Evolutionary conservation across 2,113 vertebrate species (phyloP).

Genomic region (Phaethon lepturus): DNA sequence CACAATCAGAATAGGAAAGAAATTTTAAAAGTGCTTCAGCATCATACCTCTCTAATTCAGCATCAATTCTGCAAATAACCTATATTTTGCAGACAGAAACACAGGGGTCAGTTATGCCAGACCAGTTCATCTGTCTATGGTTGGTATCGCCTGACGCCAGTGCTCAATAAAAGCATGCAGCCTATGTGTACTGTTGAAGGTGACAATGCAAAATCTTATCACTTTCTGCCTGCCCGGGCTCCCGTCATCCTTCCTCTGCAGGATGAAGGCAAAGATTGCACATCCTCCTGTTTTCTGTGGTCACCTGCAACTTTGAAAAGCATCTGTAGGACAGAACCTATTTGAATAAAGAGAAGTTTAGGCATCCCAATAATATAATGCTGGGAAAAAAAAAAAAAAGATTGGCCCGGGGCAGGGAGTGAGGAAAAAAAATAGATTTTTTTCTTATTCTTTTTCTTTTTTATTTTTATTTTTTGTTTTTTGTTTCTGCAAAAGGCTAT

Average conservation of each 20-base stretch:
- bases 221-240: not conserved
- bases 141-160: not conserved
- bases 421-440: not conserved
- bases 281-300: not conserved
- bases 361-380: not conserved
- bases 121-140: not conserved
- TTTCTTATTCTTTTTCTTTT: not conserved
- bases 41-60: not conserved
- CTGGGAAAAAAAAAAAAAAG: not conserved
- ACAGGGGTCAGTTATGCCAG: not conserved
- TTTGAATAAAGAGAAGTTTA: not conserved
- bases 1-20: not conserved
- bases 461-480: no score
- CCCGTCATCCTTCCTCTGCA: not conserved
- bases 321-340: not conserved
- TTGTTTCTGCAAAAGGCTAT: not conserved
- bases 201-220: not conserved
- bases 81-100: not conserved
- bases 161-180: not conserved
- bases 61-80: not conserved
- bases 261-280: not conserved
- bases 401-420: fast-evolving
- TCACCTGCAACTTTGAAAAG: not conserved
- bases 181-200: not conserved
- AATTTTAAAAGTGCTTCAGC: not conserved